Base-by-base conservation (phyloP, 2,113 vertebrate species). In the Terrapene triunguis region DNA sequence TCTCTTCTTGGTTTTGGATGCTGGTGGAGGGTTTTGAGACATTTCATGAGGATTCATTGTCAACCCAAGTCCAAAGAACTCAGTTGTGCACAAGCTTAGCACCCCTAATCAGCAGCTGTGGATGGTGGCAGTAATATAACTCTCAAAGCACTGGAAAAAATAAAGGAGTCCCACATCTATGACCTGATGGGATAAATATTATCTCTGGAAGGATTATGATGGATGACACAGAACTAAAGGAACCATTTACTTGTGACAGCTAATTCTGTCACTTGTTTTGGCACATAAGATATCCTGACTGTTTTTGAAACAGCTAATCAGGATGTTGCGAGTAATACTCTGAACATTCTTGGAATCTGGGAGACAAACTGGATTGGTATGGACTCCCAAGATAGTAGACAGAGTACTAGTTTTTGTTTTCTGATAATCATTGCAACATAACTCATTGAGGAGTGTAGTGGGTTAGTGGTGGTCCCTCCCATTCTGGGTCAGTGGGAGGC, bases 131-230 rank as follows among this genome's bases (percentile, higher is more conserved):
- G 17, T 53, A 81, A 80, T 80, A 42, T 90, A 74, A 62, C 10
- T 89, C 35, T 55, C 19, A 65, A 51, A 57, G 10, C 14, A 83
- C 85, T 24, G 21, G 38, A 89, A 80, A 87, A 94, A 96, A 79
- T 51, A 86, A 87, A 47, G n/a, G 48, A 82, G 42, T 81, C 50
- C 6, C 6, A 19, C 19, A 74, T 59, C 91, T 93, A 38, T 53
- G 24, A 48, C 9, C 78, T 89, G 1, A 0, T 51, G 82, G 50
- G 42, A 38, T 96, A 82, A 89, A 80, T 69, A 47, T 38, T 80
- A 84, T 47, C 92, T n/a, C 44, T 92, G n/a, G 32, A 9, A 82
- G 86, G 32, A 74, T 86, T 80, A 25, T 89, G 59, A 14, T 44
- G 55, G 9, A 11, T 59, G 84, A 81, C 38, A 88, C 44, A 53